phyloP scores from a whole-genome alignment of 2,888 invertebrate species.

The Xestoiulus laeticollis region DNA sequence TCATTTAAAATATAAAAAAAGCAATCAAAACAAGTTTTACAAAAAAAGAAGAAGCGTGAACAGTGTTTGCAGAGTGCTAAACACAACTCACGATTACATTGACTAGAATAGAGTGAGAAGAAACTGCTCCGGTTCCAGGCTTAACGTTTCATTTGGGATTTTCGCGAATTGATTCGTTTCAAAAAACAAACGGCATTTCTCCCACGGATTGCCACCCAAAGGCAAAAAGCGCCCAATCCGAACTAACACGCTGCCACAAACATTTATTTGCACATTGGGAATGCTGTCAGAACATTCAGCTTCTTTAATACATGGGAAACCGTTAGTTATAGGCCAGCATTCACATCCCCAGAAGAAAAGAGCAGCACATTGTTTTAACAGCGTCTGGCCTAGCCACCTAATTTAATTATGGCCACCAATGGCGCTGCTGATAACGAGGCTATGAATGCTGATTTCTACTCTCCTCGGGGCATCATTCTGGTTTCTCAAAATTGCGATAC shows the following conservation, averaged over 20 bases:
- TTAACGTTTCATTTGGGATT: constrained; percentile 33
- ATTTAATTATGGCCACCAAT: constrained; percentile 3
- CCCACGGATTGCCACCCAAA: background rate
- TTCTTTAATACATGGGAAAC: background rate
- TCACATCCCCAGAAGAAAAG: background rate
- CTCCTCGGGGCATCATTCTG: background rate
- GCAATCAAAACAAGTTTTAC: background rate
- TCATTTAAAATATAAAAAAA: background rate
- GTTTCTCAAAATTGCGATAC: background rate
- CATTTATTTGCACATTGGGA: background rate
- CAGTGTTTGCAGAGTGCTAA: background rate
- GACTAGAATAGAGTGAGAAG: background rate
- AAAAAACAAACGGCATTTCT: constrained; percentile 24
- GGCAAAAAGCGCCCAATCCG: background rate
- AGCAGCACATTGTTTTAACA: background rate
- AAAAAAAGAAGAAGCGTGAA: background rate
- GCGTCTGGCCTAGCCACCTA: background rate
- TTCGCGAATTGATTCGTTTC: background rate
- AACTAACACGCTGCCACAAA: background rate
- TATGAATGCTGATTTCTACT: background rate
- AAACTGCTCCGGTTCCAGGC: constrained; percentile 6
- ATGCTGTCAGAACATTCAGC: constrained; percentile 8
- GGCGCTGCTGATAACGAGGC: background rate
- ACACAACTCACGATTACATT: background rate
- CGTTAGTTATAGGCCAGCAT: background rate